Base-by-base conservation (phyloP, 1,140 invertebrate genomes). In the Drosophila teissieri region DNA sequence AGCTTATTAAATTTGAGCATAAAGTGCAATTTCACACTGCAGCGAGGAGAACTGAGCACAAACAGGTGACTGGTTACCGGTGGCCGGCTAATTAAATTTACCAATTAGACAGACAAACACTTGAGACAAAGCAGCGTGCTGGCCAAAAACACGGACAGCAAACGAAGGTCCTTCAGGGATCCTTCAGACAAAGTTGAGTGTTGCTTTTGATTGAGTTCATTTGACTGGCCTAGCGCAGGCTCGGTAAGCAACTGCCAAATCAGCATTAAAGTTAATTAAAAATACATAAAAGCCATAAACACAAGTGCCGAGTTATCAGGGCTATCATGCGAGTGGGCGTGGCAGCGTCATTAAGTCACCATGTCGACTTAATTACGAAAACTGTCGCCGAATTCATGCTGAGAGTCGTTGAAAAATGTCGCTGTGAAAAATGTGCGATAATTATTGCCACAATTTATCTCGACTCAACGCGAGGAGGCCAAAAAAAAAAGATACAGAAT, bases 201-300 rank as follows among this genome's bases (percentile, higher is more conserved):
- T 45, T 51, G 58, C 78, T 73, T 81, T 77, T 61, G 78, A 72
- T 73, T 73, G 57, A 61, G 63, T 57, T 78, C 79, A 84, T 82
- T 82, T 84, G 52, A 34, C 52, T 49, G 63, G 19, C 19, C 22
- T 49, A n/a, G n/a, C n/a, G 36, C 46, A 27, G 37, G 54, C 55
- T 36, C 34, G 14, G 57, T 54, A 17, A 36, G 34, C 22, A 24
- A 36, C 40, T 76, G 45, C 14, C 49, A 42, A 81, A 69, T 82
- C 70, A 78, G 52, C 78, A 83, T 72, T 49, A 80, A 76, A 83
- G 84, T 89, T 88, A 88, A 86, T 88, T 86, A 88, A 88, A 88
- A 88, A 83, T 67, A 80, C 83, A 88, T 88, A 86, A 86, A 86
- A 86, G 70, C 68, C 69, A 81, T 73, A 83, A 83, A 79, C 78